Conservation (phyloP, 2,888 invertebrate genomes). For the Caenorhabditis virilis region DNA sequence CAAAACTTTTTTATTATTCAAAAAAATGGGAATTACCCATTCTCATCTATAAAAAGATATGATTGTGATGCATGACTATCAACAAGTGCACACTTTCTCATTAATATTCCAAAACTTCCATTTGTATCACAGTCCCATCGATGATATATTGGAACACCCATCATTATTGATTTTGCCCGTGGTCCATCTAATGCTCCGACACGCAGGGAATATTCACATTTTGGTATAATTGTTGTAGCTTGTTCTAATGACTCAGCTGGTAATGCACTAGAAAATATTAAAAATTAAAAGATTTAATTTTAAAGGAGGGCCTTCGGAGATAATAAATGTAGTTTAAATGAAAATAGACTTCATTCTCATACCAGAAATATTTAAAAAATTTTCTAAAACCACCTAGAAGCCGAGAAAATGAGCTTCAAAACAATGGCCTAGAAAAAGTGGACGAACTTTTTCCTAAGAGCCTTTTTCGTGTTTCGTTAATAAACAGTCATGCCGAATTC, state of each 20-base stretch:
- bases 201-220: constrained; percentile 56
- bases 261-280: constrained; percentile 37
- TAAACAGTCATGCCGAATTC: too few relatives aligned
- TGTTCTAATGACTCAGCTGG: constrained; percentile 54
- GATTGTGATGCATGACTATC: constrained; percentile 40
- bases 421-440: too few relatives aligned
- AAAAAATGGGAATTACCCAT: constrained; percentile 31
- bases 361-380: too few relatives aligned
- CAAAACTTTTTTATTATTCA: not conserved
- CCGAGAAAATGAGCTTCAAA: too few relatives aligned
- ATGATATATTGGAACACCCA: constrained; percentile 58
- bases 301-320: not conserved
- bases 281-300: not conserved
- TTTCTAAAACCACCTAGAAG: too few relatives aligned
- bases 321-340: too few relatives aligned
- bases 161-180: constrained; percentile 29
- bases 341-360: too few relatives aligned
- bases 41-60: constrained; percentile 45
- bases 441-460: too few relatives aligned
- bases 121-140: constrained; percentile 60
- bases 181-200: constrained; percentile 54
- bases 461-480: too few relatives aligned
- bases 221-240: constrained; percentile 51
- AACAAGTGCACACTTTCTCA: constrained; percentile 41
- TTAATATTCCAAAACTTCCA: constrained; percentile 40